Percentiles rank a stretch among this genome's conserved stretches.
phyloP scores from a whole-genome alignment of 2,113 vertebrate species.

The Rousettus leschenaultii region DNA sequence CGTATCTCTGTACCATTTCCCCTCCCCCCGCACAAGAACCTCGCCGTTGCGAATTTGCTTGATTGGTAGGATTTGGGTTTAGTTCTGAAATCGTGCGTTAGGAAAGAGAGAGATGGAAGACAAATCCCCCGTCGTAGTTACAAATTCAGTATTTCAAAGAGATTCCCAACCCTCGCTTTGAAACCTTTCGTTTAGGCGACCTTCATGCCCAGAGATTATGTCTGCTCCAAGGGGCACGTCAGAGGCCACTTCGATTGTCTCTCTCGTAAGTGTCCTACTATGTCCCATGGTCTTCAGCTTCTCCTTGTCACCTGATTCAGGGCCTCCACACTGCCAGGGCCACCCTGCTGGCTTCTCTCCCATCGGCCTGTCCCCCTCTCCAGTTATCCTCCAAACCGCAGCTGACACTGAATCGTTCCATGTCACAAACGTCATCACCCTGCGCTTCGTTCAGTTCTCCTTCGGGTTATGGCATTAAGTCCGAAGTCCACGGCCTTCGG shows the following conservation, averaged over 20 bases:
- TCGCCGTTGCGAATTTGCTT: neutral
- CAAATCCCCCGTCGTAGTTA: neutral
- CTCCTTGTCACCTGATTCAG: neutral
- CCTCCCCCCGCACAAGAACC: neutral
- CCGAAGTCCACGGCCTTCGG: neutral
- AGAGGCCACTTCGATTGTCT: neutral
- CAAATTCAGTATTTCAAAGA: neutral
- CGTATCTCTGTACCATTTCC: rapidly evolving
- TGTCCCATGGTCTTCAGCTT: neutral
- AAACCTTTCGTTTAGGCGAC: neutral
- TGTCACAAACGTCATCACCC: neutral
- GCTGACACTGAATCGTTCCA: neutral
- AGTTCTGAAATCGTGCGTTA: neutral
- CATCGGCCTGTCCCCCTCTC: neutral
- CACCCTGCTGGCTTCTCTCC: neutral
- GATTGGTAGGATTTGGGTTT: neutral
- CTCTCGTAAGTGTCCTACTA: no score
- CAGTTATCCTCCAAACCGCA: neutral
- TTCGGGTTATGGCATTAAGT: neutral
- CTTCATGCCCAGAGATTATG: neutral
- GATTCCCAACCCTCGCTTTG: neutral
- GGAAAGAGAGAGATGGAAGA: neutral
- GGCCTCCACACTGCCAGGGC: neutral
- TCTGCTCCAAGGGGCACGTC: neutral
- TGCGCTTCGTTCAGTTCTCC: neutral